Percentiles rank a stretch among this genome's conserved stretches.
phyloP scores from a whole-genome alignment of 2,113 vertebrate species.

The Dendropsophus ebraccatus region DNA sequence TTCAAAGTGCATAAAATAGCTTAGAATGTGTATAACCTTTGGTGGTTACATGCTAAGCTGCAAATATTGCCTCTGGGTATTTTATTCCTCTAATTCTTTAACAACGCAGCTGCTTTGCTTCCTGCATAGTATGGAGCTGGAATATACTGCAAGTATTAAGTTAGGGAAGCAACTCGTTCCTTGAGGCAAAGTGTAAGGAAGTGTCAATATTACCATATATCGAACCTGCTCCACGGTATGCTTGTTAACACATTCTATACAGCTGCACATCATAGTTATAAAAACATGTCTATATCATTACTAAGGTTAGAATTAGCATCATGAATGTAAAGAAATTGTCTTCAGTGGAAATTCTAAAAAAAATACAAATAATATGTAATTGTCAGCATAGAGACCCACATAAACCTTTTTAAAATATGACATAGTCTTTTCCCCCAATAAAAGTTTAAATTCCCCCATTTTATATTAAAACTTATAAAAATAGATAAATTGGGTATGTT shows the following conservation, averaged over 20 bases:
- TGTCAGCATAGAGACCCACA: no score
- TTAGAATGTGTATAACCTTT: conserved; percentile 19
- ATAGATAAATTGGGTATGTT: no score
- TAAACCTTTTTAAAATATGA: no score
- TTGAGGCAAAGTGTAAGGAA: neutral
- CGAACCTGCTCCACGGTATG: neutral
- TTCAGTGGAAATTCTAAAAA: no score
- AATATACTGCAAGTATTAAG: neutral
- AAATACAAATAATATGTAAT: no score
- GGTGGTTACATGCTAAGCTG: conserved; percentile 16
- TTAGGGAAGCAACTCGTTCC: neutral
- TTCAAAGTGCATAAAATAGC: conserved; percentile 24
- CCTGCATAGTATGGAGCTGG: neutral
- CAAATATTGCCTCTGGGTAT: conserved; percentile 33
- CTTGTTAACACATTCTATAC: neutral
- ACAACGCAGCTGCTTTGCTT: neutral
- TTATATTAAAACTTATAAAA: no score
- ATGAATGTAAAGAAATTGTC: no score
- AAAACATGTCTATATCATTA: neutral
- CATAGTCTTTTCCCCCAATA: no score
- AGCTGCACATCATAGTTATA: neutral
- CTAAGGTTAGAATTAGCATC: no score
- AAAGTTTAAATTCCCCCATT: no score
- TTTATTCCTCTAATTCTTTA: conserved; percentile 1
- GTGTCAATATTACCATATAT: neutral